Evolutionary conservation across 2,797 vertebrate genomes (phyloP).

Genomic region (Brachymystax lenok): DNA sequence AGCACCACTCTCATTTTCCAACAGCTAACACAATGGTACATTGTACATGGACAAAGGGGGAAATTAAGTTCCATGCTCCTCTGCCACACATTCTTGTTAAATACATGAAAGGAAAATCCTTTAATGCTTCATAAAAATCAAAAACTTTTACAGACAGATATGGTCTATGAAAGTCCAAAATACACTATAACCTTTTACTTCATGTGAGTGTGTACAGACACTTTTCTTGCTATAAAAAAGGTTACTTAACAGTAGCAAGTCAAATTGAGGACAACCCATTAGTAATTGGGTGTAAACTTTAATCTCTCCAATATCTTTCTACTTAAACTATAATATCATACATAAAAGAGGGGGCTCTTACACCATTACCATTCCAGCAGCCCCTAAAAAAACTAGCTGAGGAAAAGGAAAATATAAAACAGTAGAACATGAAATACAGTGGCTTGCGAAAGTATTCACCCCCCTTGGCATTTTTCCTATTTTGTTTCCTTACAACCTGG

Average conservation of each 20-base stretch:
- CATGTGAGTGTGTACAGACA: constrained; percentile 6
- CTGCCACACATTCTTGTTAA: constrained; percentile 37
- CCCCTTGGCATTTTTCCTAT: no score
- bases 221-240: neutral
- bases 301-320: neutral
- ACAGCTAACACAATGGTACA: constrained; percentile 60
- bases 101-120: constrained; percentile 31
- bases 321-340: neutral
- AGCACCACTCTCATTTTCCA: constrained; percentile 30
- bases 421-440: no score
- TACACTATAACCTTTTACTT: constrained; percentile 12
- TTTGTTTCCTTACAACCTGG: no score
- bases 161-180: constrained; percentile 21
- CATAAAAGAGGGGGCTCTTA: neutral
- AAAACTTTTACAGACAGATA: neutral
- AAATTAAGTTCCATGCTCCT: constrained; percentile 39
- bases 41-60: constrained; percentile 47
- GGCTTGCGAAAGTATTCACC: no score
- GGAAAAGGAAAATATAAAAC: no score
- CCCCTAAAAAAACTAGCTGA: neutral
- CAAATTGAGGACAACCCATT: neutral
- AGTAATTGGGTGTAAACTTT: neutral
- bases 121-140: constrained; percentile 21
- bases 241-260: no score
- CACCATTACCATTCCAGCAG: neutral